Percentiles rank a stretch among this genome's conserved stretches.
Conservation (phyloP, 2,797 vertebrate species). For the Myotis myotis region DNA sequence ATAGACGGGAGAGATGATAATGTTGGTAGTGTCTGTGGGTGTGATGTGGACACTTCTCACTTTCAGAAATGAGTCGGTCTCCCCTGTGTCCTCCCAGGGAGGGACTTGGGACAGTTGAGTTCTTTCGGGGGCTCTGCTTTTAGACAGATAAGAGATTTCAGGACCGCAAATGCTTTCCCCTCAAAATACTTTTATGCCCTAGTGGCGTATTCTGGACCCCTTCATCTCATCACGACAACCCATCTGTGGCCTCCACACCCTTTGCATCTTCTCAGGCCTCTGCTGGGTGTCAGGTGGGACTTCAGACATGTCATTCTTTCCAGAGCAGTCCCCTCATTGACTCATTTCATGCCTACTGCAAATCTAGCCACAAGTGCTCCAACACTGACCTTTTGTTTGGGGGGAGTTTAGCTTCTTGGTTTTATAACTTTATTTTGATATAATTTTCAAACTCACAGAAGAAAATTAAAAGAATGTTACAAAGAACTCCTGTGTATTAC, state of each 20-base stretch:
- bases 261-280: neutral
- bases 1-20: accelerated
- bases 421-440: neutral
- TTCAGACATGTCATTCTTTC: no score
- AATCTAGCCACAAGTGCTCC: neutral
- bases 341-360: neutral
- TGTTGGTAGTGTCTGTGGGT: accelerated
- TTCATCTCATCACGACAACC: accelerated
- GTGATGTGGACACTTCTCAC: accelerated
- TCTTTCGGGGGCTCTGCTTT: neutral
- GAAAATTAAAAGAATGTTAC: neutral
- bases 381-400: neutral
- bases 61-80: accelerated
- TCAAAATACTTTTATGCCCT: neutral
- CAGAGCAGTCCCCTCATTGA: no score
- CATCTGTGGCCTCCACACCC: no score
- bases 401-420: neutral
- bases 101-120: accelerated
- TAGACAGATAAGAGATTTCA: neutral
- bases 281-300: neutral
- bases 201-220: accelerated
- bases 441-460: neutral
- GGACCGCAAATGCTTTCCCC: neutral
- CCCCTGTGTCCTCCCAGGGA: neutral
- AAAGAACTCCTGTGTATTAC: neutral